A percentile compares a stretch with the other conserved stretches of the same genome.
phyloP scores from a whole-genome alignment of 2,797 vertebrate species.

The Echiichthys vipera region DNA sequence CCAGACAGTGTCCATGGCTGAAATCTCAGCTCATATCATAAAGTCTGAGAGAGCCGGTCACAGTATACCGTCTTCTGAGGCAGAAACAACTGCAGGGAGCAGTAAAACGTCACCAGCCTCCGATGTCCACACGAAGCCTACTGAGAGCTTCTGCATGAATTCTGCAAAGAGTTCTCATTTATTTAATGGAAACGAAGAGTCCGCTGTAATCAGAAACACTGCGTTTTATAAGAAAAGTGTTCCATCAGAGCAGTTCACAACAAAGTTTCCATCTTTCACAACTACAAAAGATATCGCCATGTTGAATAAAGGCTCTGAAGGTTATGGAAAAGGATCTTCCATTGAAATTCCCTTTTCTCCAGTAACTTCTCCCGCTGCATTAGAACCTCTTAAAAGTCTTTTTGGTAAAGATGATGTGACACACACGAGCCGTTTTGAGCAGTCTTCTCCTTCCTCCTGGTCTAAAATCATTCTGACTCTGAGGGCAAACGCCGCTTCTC shows the following conservation, averaged over 20 bases:
- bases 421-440: conserved; percentile 14
- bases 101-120: background rate
- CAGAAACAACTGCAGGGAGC: conserved; percentile 31
- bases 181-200: conserved; percentile 36
- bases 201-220: conserved; percentile 26
- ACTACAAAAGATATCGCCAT: conserved; percentile 37
- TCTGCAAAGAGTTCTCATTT: conserved; percentile 26
- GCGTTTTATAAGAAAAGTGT: conserved; percentile 32
- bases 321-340: conserved; percentile 14
- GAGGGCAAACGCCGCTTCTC: conserved; percentile 20
- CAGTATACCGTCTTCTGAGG: background rate
- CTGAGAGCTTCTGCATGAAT: conserved; percentile 37
- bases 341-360: background rate
- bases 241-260: conserved; percentile 25
- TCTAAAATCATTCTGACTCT: conserved; percentile 43
- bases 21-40: conserved; percentile 24
- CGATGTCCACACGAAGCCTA: conserved; percentile 10
- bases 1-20: conserved; percentile 21
- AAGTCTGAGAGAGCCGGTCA: conserved; percentile 20
- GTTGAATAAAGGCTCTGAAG: conserved; percentile 33
- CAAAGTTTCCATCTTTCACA: conserved; percentile 38
- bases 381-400: conserved; percentile 20
- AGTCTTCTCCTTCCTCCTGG: conserved; percentile 22
- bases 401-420: conserved; percentile 22
- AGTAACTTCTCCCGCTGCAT: conserved; percentile 23